Conservation (phyloP, 1,140 invertebrate genomes). For the Rhagoletis zephyria region DNA sequence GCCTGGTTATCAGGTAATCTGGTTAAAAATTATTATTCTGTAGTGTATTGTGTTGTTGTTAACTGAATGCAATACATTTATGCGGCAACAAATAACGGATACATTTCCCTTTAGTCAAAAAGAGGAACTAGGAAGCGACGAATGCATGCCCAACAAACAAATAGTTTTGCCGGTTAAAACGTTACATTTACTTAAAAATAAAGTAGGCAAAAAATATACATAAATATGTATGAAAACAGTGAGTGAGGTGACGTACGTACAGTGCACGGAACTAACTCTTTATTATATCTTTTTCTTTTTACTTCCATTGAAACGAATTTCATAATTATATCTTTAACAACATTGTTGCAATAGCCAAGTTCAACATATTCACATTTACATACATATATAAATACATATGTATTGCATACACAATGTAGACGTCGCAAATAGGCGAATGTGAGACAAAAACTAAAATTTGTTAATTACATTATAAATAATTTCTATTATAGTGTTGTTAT, state of each 20-base stretch:
- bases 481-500: background rate
- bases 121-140: constrained; percentile 19
- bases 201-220: background rate
- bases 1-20: too few relatives aligned
- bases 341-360: background rate
- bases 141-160: background rate
- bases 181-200: constrained; percentile 7
- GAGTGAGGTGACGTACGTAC: background rate
- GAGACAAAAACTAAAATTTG: constrained; percentile 16
- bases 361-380: background rate
- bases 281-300: background rate
- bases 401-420: background rate
- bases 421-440: background rate
- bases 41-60: too few relatives aligned
- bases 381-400: background rate
- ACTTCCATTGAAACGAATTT: background rate
- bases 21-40: too few relatives aligned
- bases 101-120: background rate
- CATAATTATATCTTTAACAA: constrained; percentile 34
- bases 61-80: too few relatives aligned
- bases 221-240: background rate
- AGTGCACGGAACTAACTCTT: constrained; percentile 21
- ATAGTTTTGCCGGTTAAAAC: constrained; percentile 5
- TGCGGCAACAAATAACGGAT: background rate
- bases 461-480: constrained; percentile 29